Base-by-base conservation (phyloP, 2,888 invertebrate genomes). In the Latrodectus elegans region DNA sequence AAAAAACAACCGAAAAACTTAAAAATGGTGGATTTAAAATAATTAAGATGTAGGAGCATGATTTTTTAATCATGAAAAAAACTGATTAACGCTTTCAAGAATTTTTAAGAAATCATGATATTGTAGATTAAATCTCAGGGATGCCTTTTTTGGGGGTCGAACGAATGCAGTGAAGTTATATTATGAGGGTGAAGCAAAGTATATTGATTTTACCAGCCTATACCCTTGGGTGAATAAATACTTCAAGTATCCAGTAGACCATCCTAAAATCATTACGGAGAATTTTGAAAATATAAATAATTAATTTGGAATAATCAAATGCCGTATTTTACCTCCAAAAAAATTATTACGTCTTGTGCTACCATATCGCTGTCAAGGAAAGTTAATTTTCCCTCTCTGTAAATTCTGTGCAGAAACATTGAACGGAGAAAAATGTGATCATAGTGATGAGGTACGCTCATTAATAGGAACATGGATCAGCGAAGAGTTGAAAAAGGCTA, bases 121-220 rank as follows among this genome's bases (percentile, higher is more conserved):
- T 38, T 0, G 9, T 22, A 3, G 70, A 0, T 26, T 78, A 14
- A 38, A 53, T 53, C 70, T 71, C 9, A 17, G 78, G 38, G 78
- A 78, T 26, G 68, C 70, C 0, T 78, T 78, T 26, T 78, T 38
- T 78, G 78, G 73, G 2, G 73, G 73, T 17, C 3, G 53, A 52
- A 73, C 73, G 12, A 73, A 73, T 0, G 55, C 53, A 9, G 17
- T 73, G 17, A 9, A 73, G 53, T 12, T 73, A n/a, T 73, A n/a
- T 12, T 53, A 73, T n/a, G 52, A 73, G 12, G 55, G 53, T 17
- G 10, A 8, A 3, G 52, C 55, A 4, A 73, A 53, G 17, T 53
- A 73, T 17, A 1, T 53, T 8, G 53, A 73, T 10, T 73, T 73
- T 22, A 53, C 53, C 0, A 14, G 4, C 14, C 22, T 53, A 0